Conservation (phyloP, 1,140 invertebrate genomes). For the Drosophila saltans region DNA sequence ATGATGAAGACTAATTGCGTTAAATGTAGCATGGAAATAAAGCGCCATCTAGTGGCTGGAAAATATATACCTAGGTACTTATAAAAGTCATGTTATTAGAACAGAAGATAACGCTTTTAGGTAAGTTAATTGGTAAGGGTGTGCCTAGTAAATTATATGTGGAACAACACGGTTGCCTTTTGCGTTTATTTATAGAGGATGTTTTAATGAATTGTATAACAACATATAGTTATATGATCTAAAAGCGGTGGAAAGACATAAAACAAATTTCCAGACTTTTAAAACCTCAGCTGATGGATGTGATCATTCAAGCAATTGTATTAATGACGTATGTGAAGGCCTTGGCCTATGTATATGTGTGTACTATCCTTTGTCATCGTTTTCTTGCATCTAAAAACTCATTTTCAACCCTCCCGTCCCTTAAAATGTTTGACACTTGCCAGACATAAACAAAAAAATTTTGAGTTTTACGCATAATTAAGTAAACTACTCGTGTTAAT, state of each 20-base stretch:
- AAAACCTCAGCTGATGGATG: no score
- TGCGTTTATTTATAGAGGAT: no score
- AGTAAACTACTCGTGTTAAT: constrained; percentile 78
- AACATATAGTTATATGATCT: no score
- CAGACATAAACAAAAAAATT: constrained; percentile 66
- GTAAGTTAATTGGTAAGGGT: neutral
- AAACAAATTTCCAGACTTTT: no score
- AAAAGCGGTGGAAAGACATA: no score
- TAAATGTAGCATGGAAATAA: constrained; percentile 66
- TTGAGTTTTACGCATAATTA: constrained; percentile 69
- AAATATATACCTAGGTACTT: neutral
- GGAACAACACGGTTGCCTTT: no score
- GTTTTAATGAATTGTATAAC: no score
- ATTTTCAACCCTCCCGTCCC: constrained; percentile 10
- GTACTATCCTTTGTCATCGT: constrained; percentile 1
- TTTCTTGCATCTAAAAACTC: neutral
- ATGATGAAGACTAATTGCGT: constrained; percentile 78
- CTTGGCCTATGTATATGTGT: neutral
- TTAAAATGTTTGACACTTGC: constrained; percentile 21
- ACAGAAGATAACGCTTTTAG: neutral
- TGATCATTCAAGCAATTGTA: neutral
- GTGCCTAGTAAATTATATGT: no score
- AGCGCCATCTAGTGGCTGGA: constrained; percentile 53
- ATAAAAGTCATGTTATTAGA: neutral
- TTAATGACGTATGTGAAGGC: neutral